Conservation (phyloP, 1,140 invertebrate genomes). For the Pachypsylla venusta region DNA sequence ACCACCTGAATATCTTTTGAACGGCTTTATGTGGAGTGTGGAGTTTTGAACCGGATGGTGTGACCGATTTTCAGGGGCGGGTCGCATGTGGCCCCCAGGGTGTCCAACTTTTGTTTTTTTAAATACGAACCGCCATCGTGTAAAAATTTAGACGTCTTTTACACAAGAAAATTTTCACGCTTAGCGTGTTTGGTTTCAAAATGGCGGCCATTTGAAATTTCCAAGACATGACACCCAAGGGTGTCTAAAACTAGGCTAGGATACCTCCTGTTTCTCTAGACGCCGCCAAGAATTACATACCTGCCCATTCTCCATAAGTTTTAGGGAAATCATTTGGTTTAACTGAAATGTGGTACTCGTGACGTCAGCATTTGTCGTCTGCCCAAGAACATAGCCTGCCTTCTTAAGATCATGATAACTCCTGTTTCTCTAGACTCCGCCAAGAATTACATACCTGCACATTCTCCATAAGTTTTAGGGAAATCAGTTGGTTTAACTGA, state of each 20-base stretch:
- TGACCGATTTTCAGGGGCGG: not conserved
- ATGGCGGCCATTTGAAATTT: not conserved
- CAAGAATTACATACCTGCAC: not conserved
- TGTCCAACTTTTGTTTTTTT: not conserved
- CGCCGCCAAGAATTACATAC: not conserved
- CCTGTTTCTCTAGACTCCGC: not conserved
- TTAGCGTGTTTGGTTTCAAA: not conserved
- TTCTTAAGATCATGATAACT: not conserved
- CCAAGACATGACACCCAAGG: not conserved
- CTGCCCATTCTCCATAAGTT: no score
- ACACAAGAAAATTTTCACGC: not conserved
- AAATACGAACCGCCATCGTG: not conserved
- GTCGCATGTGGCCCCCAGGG: not conserved
- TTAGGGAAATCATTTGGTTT: no score
- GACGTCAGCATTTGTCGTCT: no score
- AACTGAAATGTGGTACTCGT: no score
- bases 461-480: no score
- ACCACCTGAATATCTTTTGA: not conserved
- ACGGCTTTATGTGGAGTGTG: not conserved
- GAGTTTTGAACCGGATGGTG: not conserved
- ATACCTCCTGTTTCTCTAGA: not conserved
- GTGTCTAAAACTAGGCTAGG: not conserved
- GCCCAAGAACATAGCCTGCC: no score
- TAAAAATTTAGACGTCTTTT: not conserved
- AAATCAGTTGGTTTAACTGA: no score